These are phyloP conservation scores for Varanus komodoensis DNA, from an alignment of 2,113 vertebrate species.

Conservation along the genomic window DNA sequence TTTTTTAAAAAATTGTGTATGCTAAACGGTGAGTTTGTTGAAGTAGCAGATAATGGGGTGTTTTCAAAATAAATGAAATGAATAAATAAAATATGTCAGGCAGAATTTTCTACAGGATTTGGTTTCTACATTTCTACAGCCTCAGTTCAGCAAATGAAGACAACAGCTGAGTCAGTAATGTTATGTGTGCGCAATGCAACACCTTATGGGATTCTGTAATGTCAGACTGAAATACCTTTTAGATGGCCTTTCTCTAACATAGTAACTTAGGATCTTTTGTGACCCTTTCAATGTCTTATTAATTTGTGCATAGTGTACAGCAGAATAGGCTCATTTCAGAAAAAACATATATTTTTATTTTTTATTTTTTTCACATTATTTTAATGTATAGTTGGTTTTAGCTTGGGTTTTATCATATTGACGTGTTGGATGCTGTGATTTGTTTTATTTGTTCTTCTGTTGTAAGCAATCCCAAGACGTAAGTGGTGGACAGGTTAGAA, in stretches of 20 bases:
- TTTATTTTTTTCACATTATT: too few relatives aligned
- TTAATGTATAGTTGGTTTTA: too few relatives aligned
- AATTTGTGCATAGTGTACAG: neutral
- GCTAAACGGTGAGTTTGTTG: neutral
- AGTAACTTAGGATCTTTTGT: neutral
- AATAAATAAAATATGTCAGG: neutral
- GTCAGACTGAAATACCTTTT: neutral
- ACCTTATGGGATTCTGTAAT: neutral
- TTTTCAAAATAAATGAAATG: neutral
- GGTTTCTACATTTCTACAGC: neutral
- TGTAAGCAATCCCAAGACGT: too few relatives aligned
- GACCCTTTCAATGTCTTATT: neutral
- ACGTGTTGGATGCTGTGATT: too few relatives aligned
- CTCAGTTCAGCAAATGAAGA: neutral
- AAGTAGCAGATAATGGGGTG: neutral
- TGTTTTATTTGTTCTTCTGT: too few relatives aligned
- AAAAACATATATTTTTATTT: neutral
- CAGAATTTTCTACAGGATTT: neutral
- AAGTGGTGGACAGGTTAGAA: too few relatives aligned
- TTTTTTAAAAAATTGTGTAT: neutral
- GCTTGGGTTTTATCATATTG: too few relatives aligned
- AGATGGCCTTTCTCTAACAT: neutral
- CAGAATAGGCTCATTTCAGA: neutral
- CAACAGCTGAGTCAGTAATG: neutral
- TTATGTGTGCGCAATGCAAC: neutral